Evolutionary conservation across 1,140 invertebrate species (phyloP).

Genomic region (Tetragonula clypearis): DNA sequence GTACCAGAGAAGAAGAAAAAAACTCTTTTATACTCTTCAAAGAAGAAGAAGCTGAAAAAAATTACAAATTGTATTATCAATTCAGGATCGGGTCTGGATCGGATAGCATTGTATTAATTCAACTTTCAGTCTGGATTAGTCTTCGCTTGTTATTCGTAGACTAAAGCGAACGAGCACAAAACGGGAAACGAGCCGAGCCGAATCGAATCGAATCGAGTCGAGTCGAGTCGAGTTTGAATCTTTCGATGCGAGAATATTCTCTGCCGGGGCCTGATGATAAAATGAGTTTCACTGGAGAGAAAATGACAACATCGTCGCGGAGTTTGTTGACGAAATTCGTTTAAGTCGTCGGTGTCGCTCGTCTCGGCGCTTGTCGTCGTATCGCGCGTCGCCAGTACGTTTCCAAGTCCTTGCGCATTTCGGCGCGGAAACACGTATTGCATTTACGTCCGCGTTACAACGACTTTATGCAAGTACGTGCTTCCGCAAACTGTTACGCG

Average conservation of each 20-base stretch:
- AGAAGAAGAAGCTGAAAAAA: too few relatives aligned
- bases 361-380: conserved; percentile 4
- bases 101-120: too few relatives aligned
- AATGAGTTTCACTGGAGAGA: conserved; percentile 36
- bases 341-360: not conserved
- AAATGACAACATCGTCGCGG: conserved; percentile 18
- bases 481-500: conserved; percentile 32
- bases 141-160: too few relatives aligned
- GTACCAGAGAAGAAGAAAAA: too few relatives aligned
- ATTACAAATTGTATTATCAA: too few relatives aligned
- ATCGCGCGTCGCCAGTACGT: conserved; percentile 6
- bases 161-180: not conserved
- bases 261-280: not conserved
- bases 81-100: too few relatives aligned
- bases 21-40: too few relatives aligned
- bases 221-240: not conserved
- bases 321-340: conserved; percentile 8
- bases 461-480: conserved; percentile 62
- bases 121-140: too few relatives aligned
- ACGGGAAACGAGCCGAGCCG: not conserved
- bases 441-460: conserved; percentile 62
- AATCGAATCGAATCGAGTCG: not conserved
- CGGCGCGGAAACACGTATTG: conserved; percentile 59
- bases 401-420: conserved; percentile 45
- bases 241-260: conserved; percentile 1